Conservation (phyloP, 2,888 invertebrate species). For the Ligdia adustata region DNA sequence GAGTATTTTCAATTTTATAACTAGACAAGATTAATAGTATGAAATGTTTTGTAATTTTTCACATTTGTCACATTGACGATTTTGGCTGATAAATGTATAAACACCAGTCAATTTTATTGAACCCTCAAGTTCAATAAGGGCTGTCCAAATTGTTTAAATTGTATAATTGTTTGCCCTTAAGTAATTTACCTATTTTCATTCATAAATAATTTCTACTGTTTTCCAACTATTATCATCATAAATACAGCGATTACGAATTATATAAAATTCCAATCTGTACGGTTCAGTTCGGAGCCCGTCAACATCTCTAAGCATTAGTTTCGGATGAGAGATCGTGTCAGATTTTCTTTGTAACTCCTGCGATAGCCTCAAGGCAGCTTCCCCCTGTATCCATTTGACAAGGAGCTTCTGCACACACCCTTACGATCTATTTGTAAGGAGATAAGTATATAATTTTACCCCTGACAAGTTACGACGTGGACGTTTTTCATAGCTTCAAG, state of each 20-base stretch:
- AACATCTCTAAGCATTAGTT: conserved; percentile 43
- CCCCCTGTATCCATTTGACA: conserved; percentile 67
- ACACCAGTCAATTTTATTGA: too few species aligned
- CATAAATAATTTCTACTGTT: too few species aligned
- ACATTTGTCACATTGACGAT: too few species aligned
- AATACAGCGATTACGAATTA: conserved; percentile 3
- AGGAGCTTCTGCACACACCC: conserved; percentile 57
- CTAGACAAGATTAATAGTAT: too few species aligned
- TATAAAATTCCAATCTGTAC: conserved; percentile 13
- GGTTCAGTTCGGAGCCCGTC: conserved; percentile 16
- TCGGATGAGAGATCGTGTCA: conserved; percentile 50
- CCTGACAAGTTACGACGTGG: conserved; percentile 58
- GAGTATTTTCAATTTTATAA: not conserved
- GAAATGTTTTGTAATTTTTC: too few species aligned
- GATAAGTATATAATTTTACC: conserved; percentile 75
- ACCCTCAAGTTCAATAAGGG: too few species aligned
- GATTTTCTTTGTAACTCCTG: conserved; percentile 58
- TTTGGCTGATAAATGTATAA: too few species aligned
- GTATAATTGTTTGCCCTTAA: too few species aligned
- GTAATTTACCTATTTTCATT: too few species aligned
- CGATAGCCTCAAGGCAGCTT: conserved; percentile 56
- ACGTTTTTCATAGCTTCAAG: conserved; percentile 64
- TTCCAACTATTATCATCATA: too few species aligned
- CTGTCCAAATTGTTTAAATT: too few species aligned
- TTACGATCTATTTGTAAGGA: conserved; percentile 76